These are phyloP conservation scores for Myripristis murdjan DNA, from an alignment of 2,797 vertebrate species.

Conservation along the genomic window DNA sequence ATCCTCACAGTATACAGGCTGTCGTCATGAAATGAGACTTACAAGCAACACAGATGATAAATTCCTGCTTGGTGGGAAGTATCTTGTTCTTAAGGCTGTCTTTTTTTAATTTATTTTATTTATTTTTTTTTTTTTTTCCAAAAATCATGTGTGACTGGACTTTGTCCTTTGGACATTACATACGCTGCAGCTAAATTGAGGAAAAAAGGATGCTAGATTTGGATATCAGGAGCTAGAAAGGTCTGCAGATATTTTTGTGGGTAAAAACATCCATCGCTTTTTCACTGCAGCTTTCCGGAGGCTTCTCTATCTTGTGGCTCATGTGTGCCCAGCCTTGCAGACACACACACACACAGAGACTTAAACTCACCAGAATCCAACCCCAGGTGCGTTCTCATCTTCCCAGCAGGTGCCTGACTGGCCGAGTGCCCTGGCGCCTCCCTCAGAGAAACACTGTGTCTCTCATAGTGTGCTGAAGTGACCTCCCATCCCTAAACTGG, in stretches of 20 bases:
- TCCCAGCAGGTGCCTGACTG: slow-evolving; percentile 64
- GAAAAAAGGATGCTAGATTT: not conserved
- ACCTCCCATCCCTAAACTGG: slow-evolving; percentile 46
- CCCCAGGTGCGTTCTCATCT: slow-evolving; percentile 66
- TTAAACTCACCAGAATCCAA: slow-evolving; percentile 29
- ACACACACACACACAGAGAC: not conserved
- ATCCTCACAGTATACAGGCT: not conserved
- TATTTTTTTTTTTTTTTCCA: too few species aligned
- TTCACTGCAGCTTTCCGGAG: not conserved
- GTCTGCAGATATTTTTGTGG: not conserved
- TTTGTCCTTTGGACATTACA: too few species aligned
- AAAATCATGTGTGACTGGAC: too few species aligned
- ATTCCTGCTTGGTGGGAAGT: too few species aligned
- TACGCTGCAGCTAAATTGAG: not conserved
- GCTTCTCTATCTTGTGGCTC: not conserved
- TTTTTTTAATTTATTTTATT: too few species aligned
- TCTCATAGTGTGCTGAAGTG: slow-evolving; percentile 49
- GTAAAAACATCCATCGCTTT: not conserved
- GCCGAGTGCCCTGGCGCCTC: slow-evolving; percentile 56
- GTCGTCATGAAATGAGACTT: not conserved
- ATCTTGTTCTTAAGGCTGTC: too few species aligned
- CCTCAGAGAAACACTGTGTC: slow-evolving; percentile 56
- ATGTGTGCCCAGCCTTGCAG: not conserved
- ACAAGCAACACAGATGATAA: not conserved
- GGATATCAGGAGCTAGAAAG: too few species aligned